Evolutionary conservation across 2,797 vertebrate genomes (phyloP), one percentile per base, ranked within the genome.

Genomic region (Pogonophryne albipinna): DNA sequence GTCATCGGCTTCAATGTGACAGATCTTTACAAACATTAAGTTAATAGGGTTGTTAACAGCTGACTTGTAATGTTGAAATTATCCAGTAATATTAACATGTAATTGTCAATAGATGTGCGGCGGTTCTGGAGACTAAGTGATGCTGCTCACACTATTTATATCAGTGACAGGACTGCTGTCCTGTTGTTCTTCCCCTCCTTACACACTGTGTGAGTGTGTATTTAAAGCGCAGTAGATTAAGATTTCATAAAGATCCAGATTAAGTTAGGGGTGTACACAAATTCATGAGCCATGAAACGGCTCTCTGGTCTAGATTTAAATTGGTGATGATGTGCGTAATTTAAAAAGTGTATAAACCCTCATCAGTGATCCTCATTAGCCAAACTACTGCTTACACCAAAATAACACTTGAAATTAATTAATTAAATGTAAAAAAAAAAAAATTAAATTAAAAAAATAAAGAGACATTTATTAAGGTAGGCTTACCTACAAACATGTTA

Each of bases 171-270:
- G 87, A 90, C 92, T 87, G 92, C 87, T 85, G 92, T n/a, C n/a
- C n/a, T n/a, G n/a, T 93, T 94, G 94, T 94, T 94, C 91, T 92
- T 89, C 82, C 87, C 87, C 80, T 88, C 85, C 91, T 6, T 7
- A 38, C 34, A 38, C 34, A 87, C 89, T 83, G 79, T 86, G 90
- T 93, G 92, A 88, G 94, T 92, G 94, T 93, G 94, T 96, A 96
- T 96, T 97, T 97, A 96, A 96, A 96, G 94, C 90, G 87, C 89
- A 90, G 90, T 91, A 93, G 91, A 94, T 95, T 95, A 96, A 93
- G 92, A 86, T 96, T 96, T 97, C 92, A 95, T 95, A 95, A 91
- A 88, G 95, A 93, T 95, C 93, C 92, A 85, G 84, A 94, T 95
- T 93, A 95, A 86, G 76, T 86, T 85, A 9, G 67, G 91, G 90